These are phyloP conservation scores for Hydrocynus forskahlii DNA, from an alignment of 2,797 vertebrate genomes.

Conservation along the genomic window DNA sequence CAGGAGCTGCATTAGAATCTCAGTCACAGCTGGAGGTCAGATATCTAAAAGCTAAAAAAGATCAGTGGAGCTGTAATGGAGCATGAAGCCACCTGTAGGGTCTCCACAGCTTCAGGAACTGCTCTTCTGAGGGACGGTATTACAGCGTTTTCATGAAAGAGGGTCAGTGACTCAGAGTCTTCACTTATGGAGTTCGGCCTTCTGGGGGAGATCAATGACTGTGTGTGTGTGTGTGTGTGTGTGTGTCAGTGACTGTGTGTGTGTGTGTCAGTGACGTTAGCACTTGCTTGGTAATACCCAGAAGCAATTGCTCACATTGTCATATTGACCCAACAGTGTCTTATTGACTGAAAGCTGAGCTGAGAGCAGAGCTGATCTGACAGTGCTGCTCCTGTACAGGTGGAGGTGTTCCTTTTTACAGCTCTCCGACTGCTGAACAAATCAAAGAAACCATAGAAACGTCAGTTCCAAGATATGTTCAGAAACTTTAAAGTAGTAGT, in stretches of 20 bases:
- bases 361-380: background rate
- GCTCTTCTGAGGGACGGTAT: background rate
- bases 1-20: background rate
- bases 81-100: slow-evolving; percentile 63
- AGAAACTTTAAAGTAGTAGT: no score
- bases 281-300: background rate
- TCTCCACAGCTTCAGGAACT: slow-evolving; percentile 21
- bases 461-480: background rate
- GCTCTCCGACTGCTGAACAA: background rate
- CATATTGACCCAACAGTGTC: slow-evolving; percentile 10
- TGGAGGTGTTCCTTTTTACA: background rate
- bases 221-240: background rate
- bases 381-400: background rate
- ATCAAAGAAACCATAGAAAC: background rate
- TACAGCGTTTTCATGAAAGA: slow-evolving; percentile 8
- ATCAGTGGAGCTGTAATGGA: slow-evolving; percentile 45
- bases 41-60: slow-evolving; percentile 35
- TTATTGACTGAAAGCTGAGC: slow-evolving; percentile 4
- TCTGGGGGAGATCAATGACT: slow-evolving; percentile 7
- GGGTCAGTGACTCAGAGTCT: slow-evolving; percentile 25
- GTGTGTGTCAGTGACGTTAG: background rate
- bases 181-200: background rate
- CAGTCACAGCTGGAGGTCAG: slow-evolving; percentile 43
- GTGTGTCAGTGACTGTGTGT: slow-evolving; percentile 1
- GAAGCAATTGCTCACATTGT: background rate